A percentile compares a stretch with the other conserved stretches of the same genome.
Evolutionary conservation across 37 sponge, comb jelly and placozoan species (phyloP).

Genomic region (Eunapius fragilis): DNA sequence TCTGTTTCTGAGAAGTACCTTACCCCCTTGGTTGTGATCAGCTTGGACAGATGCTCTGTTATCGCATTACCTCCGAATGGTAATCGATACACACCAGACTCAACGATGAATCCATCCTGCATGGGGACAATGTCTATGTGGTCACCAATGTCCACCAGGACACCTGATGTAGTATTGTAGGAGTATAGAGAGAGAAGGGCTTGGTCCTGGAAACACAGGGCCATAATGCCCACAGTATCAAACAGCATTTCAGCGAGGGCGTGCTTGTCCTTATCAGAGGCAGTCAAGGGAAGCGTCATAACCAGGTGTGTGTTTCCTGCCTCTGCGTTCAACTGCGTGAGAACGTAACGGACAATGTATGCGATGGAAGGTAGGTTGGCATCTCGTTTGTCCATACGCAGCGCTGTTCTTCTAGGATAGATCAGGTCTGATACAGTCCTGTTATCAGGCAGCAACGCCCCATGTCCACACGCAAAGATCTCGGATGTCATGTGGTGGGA

Average conservation of each 20-base stretch:
- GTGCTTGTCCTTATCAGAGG: slow-evolving; percentile 43
- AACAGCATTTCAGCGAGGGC: slow-evolving; percentile 49
- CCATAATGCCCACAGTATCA: slow-evolving; percentile 32
- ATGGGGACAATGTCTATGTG: slow-evolving; percentile 75
- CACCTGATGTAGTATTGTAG: slow-evolving; percentile 75
- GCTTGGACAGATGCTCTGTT: slow-evolving; percentile 66
- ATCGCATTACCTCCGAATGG: slow-evolving; percentile 76
- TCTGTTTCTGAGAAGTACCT: slow-evolving; percentile 86
- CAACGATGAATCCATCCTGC: slow-evolving; percentile 71
- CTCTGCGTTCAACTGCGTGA: slow-evolving; percentile 26
- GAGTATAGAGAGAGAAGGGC: slow-evolving; percentile 72
- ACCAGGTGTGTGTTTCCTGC: slow-evolving; percentile 28
- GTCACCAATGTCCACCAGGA: slow-evolving; percentile 83
- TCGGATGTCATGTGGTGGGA: slow-evolving; percentile 29
- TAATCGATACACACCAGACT: slow-evolving; percentile 46
- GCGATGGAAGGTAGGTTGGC: slow-evolving; percentile 11
- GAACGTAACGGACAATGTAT: slow-evolving; percentile 17
- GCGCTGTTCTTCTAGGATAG: slow-evolving; percentile 45
- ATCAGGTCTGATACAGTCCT: slow-evolving; percentile 27
- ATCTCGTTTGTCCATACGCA: slow-evolving; percentile 49
- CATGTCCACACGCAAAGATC: slow-evolving; percentile 36
- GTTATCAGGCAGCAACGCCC: slow-evolving; percentile 58
- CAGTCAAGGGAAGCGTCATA: slow-evolving; percentile 44
- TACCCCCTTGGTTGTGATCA: slow-evolving; percentile 60
- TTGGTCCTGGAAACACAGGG: slow-evolving; percentile 70